These are phyloP conservation scores for Euborellia annulipes DNA, from an alignment of 1,140 invertebrate genomes.

Conservation along the genomic window DNA sequence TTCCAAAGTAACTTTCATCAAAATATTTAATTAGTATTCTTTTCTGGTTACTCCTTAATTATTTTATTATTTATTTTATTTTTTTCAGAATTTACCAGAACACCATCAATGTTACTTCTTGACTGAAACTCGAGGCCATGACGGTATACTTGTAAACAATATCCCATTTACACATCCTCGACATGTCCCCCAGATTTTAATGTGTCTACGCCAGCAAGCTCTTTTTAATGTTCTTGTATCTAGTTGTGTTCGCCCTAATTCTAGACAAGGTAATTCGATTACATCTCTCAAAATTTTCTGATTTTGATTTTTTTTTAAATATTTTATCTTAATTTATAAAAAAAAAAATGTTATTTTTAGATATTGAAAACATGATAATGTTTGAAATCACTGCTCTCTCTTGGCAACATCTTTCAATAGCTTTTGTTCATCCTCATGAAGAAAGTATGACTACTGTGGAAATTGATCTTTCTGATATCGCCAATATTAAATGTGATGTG, in stretches of 20 bases:
- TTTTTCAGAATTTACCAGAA: constrained; percentile 65
- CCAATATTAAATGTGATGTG: constrained; percentile 49
- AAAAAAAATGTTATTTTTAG: constrained; percentile 21
- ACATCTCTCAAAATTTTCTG: neutral
- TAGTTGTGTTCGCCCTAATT: constrained; percentile 64
- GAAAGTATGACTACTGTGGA: constrained; percentile 86
- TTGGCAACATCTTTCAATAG: constrained; percentile 73
- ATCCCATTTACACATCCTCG: constrained; percentile 88
- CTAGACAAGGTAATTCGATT: constrained; percentile 43
- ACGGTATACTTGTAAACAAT: constrained; percentile 61
- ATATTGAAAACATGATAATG: constrained; percentile 65
- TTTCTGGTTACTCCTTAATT: constrained; percentile 7
- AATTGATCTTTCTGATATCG: constrained; percentile 68
- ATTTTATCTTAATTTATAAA: neutral
- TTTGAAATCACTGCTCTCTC: constrained; percentile 83
- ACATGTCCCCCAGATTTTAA: constrained; percentile 78
- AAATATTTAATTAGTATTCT: no score
- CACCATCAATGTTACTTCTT: constrained; percentile 89
- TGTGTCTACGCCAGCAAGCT: constrained; percentile 72
- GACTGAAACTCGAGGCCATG: constrained; percentile 61
- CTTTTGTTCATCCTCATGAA: constrained; percentile 82
- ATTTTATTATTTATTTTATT: constrained; percentile 9
- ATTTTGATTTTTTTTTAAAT: constrained; percentile 8
- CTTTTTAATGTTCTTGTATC: constrained; percentile 78
- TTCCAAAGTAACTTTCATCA: constrained; percentile 5